A percentile compares a stretch with the other conserved stretches of the same genome.
phyloP scores from a whole-genome alignment of 2,797 vertebrate species.

The Rhinogobio ventralis region DNA sequence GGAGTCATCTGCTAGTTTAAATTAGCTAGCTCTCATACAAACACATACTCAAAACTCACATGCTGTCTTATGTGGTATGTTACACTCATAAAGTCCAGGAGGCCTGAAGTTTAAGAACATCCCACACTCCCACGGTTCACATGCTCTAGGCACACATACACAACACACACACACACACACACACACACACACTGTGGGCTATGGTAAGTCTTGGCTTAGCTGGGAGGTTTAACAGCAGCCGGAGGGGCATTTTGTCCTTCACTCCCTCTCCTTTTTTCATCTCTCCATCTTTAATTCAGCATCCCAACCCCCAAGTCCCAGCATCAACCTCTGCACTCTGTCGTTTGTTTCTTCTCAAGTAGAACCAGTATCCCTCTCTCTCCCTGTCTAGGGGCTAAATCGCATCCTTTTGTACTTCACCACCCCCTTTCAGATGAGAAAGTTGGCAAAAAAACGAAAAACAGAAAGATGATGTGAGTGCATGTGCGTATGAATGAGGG shows the following conservation, averaged over 20 bases:
- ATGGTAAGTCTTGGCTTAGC: slow-evolving; percentile 53
- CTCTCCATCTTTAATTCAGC: slow-evolving; percentile 62
- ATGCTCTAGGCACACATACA: slow-evolving; percentile 43
- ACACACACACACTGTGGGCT: slow-evolving; percentile 26
- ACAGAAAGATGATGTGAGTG: slow-evolving; percentile 18
- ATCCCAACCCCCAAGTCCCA: neutral
- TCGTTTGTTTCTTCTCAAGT: slow-evolving; percentile 1
- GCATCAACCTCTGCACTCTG: neutral
- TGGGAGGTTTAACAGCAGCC: slow-evolving; percentile 15
- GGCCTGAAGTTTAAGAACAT: slow-evolving; percentile 47
- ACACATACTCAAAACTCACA: slow-evolving; percentile 1
- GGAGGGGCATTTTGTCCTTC: slow-evolving; percentile 24
- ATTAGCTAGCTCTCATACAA: neutral
- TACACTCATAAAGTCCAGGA: slow-evolving; percentile 39
- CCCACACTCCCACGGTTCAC: slow-evolving; percentile 48
- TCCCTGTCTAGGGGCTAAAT: slow-evolving; percentile 37
- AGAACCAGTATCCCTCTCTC: neutral
- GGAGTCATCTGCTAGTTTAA: neutral
- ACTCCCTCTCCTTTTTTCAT: slow-evolving; percentile 63
- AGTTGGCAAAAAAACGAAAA: slow-evolving; percentile 59
- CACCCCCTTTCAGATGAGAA: slow-evolving; percentile 50
- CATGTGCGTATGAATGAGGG: slow-evolving; percentile 17
- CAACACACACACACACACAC: slow-evolving; percentile 37
- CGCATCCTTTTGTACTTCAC: slow-evolving; percentile 45
- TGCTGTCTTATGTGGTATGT: slow-evolving; percentile 26